Conservation (phyloP, 2,797 vertebrate genomes). For the Tragopan temminckii region DNA sequence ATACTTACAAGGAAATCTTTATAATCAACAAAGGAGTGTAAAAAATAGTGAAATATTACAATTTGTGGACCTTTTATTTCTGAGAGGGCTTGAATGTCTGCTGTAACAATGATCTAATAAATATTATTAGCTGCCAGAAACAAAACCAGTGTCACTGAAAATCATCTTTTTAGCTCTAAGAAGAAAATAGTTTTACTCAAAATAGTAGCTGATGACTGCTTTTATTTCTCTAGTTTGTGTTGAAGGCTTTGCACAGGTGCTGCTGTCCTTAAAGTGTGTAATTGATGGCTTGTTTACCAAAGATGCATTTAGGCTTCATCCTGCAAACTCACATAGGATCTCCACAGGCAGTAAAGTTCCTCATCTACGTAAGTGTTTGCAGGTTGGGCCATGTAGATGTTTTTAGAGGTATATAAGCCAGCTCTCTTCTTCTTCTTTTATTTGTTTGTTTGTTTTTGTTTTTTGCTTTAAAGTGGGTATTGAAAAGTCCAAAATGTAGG, state of each 20-base stretch:
- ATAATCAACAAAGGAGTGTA: constrained; percentile 53
- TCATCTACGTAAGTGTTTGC: constrained; percentile 73
- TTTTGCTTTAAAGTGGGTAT: neutral
- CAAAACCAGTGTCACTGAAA: constrained; percentile 34
- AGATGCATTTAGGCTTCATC: constrained; percentile 73
- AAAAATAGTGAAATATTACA: constrained; percentile 27
- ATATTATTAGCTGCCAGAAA: constrained; percentile 27
- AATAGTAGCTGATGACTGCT: constrained; percentile 77
- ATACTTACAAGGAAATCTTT: constrained; percentile 28
- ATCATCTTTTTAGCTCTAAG: constrained; percentile 16
- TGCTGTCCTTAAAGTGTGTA: constrained; percentile 76
- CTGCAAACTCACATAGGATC: constrained; percentile 65
- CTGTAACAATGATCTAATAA: constrained; percentile 59
- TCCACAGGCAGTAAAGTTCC: constrained; percentile 71
- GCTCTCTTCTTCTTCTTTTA: neutral
- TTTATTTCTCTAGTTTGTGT: constrained; percentile 71
- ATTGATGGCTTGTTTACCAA: constrained; percentile 80
- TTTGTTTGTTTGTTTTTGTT: neutral
- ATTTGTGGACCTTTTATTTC: constrained; percentile 20
- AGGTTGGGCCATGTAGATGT: constrained; percentile 24
- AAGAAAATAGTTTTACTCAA: constrained; percentile 73
- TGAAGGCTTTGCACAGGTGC: constrained; percentile 78
- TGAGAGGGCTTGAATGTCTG: constrained; percentile 16
- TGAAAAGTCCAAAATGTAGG: constrained; percentile 16
- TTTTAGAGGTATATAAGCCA: constrained; percentile 60